Evolutionary conservation across 2,113 vertebrate genomes (phyloP).

Genomic region (Cyanoramphus novaezelandiae): DNA sequence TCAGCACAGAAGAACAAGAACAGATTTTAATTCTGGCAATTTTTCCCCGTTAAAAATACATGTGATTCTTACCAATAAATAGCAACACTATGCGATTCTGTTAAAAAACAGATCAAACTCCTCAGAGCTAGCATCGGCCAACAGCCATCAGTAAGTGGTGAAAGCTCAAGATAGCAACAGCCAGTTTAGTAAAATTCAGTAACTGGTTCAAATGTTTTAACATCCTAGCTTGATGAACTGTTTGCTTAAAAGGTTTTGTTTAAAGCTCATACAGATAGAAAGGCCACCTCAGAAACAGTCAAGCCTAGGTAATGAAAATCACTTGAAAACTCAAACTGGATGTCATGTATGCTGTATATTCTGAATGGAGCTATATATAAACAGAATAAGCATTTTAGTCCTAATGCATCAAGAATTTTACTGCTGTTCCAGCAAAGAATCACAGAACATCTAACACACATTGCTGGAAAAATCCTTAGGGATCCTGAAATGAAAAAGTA

Average conservation of each 20-base stretch:
- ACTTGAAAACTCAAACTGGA: background rate
- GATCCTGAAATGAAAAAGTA: background rate
- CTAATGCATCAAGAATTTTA: background rate
- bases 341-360: background rate
- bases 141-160: background rate
- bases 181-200: background rate
- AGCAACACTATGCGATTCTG: background rate
- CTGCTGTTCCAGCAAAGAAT: background rate
- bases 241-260: background rate
- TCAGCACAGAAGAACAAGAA: background rate
- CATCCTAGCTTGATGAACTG: background rate
- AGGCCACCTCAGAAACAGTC: background rate
- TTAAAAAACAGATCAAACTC: background rate
- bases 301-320: background rate
- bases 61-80: background rate
- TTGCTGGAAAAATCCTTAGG: constrained; percentile 11
- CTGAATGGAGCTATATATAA: background rate
- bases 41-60: background rate
- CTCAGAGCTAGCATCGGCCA: background rate
- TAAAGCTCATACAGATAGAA: background rate
- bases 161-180: background rate
- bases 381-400: background rate
- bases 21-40: background rate
- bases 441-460: background rate
- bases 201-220: background rate